phyloP scores from a whole-genome alignment of 2,797 vertebrate species.

The Nyctibius grandis region DNA sequence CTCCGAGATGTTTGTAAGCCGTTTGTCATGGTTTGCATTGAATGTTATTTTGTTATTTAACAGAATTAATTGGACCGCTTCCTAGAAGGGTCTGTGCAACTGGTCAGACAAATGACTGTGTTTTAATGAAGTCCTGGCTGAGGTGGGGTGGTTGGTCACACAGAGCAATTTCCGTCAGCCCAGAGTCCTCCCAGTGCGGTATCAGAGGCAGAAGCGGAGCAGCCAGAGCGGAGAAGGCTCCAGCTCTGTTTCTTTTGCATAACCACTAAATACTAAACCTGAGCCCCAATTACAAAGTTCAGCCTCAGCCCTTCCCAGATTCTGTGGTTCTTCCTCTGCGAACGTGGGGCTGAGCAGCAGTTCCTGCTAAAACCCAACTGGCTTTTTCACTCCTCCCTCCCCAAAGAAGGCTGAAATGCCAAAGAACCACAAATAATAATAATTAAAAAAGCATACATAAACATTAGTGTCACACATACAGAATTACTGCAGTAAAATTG shows the following conservation, averaged over 20 bases:
- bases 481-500: neutral
- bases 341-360: neutral
- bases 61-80: neutral
- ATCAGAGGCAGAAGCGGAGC: neutral
- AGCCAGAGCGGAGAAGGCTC: neutral
- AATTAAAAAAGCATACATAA: neutral
- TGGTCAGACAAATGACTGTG: accelerated
- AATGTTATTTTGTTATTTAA: neutral
- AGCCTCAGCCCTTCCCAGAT: neutral
- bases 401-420: neutral
- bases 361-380: neutral
- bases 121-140: neutral
- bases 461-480: neutral
- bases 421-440: neutral
- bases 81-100: neutral
- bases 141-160: neutral
- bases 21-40: neutral
- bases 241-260: neutral
- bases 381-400: neutral
- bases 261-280: neutral
- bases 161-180: neutral
- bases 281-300: neutral
- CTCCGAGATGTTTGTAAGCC: neutral
- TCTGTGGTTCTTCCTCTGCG: neutral
- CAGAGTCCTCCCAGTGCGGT: neutral